Evolutionary conservation across 2,113 vertebrate species (phyloP).

Genomic region (Bolborhynchus lineola): DNA sequence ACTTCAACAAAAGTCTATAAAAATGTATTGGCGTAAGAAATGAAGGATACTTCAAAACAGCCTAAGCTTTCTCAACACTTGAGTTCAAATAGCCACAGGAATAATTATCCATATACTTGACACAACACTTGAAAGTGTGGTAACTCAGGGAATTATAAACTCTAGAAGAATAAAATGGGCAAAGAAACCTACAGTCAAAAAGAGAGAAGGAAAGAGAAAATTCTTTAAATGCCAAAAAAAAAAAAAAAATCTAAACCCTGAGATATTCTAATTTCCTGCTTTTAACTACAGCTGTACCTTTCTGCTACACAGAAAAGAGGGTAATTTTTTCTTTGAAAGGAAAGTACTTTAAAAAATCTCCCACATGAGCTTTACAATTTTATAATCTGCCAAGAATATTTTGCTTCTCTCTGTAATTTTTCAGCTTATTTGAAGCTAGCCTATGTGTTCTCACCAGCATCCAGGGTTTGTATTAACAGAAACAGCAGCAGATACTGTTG

Average conservation of each 20-base stretch:
- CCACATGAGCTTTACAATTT: not conserved
- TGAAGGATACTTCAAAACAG: not conserved
- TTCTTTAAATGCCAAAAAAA: constrained; percentile 11
- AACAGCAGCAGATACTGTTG: not conserved
- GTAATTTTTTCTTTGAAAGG: not conserved
- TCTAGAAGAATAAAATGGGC: constrained; percentile 23
- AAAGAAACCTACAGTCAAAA: constrained; percentile 20
- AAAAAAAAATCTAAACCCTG: not conserved
- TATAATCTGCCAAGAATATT: constrained; percentile 5
- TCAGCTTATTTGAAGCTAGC: not conserved
- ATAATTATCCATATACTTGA: constrained; percentile 21
- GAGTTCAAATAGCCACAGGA: constrained; percentile 14
- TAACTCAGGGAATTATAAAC: not conserved
- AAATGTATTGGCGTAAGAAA: not conserved
- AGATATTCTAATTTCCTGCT: constrained; percentile 11
- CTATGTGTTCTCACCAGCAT: not conserved
- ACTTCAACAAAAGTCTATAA: not conserved
- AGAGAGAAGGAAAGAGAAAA: not conserved
- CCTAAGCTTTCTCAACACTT: not conserved
- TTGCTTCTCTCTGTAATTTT: constrained; percentile 33
- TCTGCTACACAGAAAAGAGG: not conserved
- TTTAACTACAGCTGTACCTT: not conserved
- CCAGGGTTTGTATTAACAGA: not conserved
- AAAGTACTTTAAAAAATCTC: not conserved
- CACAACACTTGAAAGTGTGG: not conserved